phyloP scores from a whole-genome alignment of 2,888 invertebrate genomes.

The Ferdinandea cuprea region DNA sequence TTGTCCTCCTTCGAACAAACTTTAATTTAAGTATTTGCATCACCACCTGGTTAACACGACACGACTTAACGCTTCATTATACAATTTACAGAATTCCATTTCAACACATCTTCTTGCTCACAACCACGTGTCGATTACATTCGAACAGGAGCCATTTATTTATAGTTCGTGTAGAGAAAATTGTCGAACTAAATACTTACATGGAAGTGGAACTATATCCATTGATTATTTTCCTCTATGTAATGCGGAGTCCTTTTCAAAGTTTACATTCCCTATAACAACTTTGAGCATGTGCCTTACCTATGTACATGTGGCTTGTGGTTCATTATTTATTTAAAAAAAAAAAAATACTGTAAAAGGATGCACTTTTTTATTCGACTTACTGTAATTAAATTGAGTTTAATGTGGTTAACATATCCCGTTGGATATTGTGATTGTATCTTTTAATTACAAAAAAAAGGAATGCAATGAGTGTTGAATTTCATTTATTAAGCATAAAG shows the following conservation, averaged over 20 bases:
- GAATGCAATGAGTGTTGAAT: too few relatives aligned
- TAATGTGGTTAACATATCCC: too few relatives aligned
- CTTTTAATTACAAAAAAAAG: background rate
- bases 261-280: background rate
- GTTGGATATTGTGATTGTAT: too few relatives aligned
- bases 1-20: too few relatives aligned
- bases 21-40: too few relatives aligned
- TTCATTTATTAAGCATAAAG: background rate
- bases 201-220: background rate
- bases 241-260: background rate
- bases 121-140: background rate
- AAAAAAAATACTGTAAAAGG: too few relatives aligned
- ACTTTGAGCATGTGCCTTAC: background rate
- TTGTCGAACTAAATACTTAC: background rate
- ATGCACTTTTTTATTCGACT: too few relatives aligned
- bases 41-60: background rate
- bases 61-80: background rate
- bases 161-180: background rate
- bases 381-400: too few relatives aligned
- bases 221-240: background rate
- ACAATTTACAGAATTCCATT: conserved; percentile 1
- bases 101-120: background rate
- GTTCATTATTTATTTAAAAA: too few relatives aligned
- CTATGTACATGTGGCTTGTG: too few relatives aligned
- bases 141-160: background rate